Evolutionary conservation across 2,888 invertebrate species (phyloP).

Genomic region (Ectropis crepuscularia): DNA sequence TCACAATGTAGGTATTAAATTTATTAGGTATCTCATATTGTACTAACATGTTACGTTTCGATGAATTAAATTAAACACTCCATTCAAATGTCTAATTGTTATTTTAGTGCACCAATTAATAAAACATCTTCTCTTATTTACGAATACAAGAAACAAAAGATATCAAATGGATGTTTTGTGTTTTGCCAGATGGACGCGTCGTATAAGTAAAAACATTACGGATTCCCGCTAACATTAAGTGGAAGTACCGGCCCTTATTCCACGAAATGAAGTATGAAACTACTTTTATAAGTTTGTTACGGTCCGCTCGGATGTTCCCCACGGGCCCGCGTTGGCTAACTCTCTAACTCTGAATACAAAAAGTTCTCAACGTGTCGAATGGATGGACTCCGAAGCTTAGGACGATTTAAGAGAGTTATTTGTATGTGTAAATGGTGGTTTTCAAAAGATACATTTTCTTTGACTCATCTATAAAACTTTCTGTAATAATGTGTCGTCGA

Average conservation of each 20-base stretch:
- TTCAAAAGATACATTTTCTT: background rate
- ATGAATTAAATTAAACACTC: too few species aligned
- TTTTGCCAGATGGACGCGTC: background rate
- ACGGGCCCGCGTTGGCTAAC: slow-evolving; percentile 16
- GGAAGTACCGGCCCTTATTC: background rate
- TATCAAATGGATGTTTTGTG: background rate
- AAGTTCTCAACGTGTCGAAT: slow-evolving; percentile 11
- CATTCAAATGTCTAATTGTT: too few species aligned
- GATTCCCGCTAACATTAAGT: background rate
- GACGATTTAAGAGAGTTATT: slow-evolving; percentile 3
- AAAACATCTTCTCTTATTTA: background rate
- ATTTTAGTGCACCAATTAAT: background rate
- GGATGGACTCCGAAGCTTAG: slow-evolving; percentile 7
- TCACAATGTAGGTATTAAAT: too few species aligned
- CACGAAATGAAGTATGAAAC: slow-evolving; percentile 11
- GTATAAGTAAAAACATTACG: background rate
- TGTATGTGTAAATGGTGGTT: background rate
- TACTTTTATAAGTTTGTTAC: slow-evolving; percentile 10
- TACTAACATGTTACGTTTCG: too few species aligned
- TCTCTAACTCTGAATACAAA: slow-evolving; percentile 9
- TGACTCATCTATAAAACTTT: too few species aligned
- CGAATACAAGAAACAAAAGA: background rate
- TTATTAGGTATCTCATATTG: too few species aligned
- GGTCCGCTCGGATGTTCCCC: slow-evolving; percentile 7
- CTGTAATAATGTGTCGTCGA: too few species aligned